Percentiles rank a stretch among this genome's conserved stretches.
Evolutionary conservation across 2,888 invertebrate species (phyloP).

Genomic region (Sinelater perroti): DNA sequence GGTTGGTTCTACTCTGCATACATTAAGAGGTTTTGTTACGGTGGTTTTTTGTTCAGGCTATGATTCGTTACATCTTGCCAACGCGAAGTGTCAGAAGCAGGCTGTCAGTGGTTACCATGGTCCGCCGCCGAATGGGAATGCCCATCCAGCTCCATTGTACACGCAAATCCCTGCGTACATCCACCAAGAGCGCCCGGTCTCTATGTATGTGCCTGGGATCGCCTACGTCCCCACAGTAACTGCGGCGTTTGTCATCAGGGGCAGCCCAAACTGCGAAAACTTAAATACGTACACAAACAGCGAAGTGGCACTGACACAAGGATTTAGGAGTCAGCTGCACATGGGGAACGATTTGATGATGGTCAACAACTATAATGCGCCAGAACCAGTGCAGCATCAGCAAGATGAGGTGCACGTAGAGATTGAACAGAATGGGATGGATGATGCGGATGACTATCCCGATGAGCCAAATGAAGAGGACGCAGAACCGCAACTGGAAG

Average conservation of each 20-base stretch:
- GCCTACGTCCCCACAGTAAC: neutral
- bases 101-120: neutral
- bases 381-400: neutral
- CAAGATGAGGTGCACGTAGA: neutral
- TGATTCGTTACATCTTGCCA: neutral
- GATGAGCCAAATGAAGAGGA: neutral
- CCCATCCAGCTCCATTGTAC: neutral
- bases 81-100: conserved; percentile 1
- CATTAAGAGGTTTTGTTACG: too few species aligned
- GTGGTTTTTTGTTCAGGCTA: neutral
- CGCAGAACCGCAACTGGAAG: neutral
- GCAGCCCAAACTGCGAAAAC: conserved; percentile 15
- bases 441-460: neutral
- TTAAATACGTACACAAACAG: conserved; percentile 6
- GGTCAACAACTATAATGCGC: neutral
- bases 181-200: neutral
- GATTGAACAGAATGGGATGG: conserved; percentile 2
- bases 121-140: neutral
- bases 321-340: conserved; percentile 3
- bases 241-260: conserved; percentile 11
- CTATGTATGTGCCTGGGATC: neutral
- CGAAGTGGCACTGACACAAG: conserved; percentile 15
- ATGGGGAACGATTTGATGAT: neutral
- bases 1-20: neutral
- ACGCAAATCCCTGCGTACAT: conserved; percentile 6